Evolutionary conservation across 2,888 invertebrate genomes (phyloP), one percentile per base, ranked within the genome.

Genomic region (Phasia obesa): DNA sequence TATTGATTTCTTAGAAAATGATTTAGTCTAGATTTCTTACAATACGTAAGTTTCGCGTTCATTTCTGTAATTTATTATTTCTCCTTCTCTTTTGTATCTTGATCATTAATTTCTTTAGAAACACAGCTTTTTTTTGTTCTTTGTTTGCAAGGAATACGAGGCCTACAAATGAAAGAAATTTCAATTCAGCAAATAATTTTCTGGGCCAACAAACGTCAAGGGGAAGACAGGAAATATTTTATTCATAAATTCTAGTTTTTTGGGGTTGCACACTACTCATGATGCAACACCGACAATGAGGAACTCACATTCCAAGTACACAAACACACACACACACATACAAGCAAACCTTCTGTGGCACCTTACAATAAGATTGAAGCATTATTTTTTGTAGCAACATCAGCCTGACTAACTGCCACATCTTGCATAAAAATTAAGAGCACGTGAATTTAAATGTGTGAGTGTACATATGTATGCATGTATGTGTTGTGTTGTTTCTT

Each of bases 211-310:
- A 79, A 71, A 74, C 69, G 53, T 70, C 70, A 67, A 76, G 81
- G 76, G 64, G 65, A 76, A 70, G 70, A 71, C 75, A 42, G 70
- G 55, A 67, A 67, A 79, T 79, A 67, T 71, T 75, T 83, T 83
- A 79, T 83, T 79, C 67, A 83, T 79, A 79, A 75, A 65, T 76
- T 79, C 79, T 83, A 76, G 83, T 79, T 76, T 83, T 83, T 79
- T 83, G 75, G 79, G 83, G 83, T 83, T 83, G 83, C 71, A 69
- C 80, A 74, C 73, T 49, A 31, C 65, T 60, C 49, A n/a, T 51
- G 25, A 47, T 23, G 19, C 21, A 21, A 44, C 57, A 21, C 49
- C 51, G n/a, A 21, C 25, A 53, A 21, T 69, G 38, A 25, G 31
- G 25, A 38, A 67, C 42, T 47, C 38, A 60, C 23, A 70, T 21